Evolutionary conservation across 2,113 vertebrate genomes (phyloP), one percentile per base, ranked within the genome.

Genomic region (Corythoichthys intestinalis): DNA sequence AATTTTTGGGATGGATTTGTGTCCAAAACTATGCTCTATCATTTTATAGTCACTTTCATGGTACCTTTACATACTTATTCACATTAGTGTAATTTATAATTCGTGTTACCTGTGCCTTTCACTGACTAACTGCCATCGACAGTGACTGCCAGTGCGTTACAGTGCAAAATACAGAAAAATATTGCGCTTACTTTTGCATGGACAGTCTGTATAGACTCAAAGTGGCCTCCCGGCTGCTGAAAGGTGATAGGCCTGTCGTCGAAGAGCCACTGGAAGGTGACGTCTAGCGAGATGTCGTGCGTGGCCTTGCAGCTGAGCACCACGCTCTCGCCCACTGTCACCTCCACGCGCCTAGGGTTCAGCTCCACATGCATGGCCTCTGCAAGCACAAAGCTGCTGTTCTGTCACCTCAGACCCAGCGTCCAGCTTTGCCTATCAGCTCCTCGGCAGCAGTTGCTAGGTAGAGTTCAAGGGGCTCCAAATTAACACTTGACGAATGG

Each of bases 121-220:
- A 28, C 20, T 28, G 20, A 28, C 20, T 28, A 28, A 28, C 20
- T 28, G 20, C 20, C 20, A 28, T 28, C 20, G 20, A 28, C 20
- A 28, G 20, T 28, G 20, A 28, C 20, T 28, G 20, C 20, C 20
- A 28, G 20, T 28, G 20, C 20, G 1, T 28, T 28, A 28, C 20
- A 28, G 20, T 28, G 20, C 20, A 28, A 28, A 28, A 28, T 28
- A 28, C 20, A 28, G 20, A 28, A 46, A 15, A 6, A 39, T 15
- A 15, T 6, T 46, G 66, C 67, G 66, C 67, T 87, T 87, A 89
- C 88, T 81, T 77, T 65, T n/a, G 78, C 73, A 91, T 96, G 96
- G 94, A 99, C 97, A 72, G 95, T 96, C 84, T 94, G 93, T 87
- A 96, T 97, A 92, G 89, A 95, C 91, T 99, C 96, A 84, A 98